A percentile compares a stretch with the other conserved stretches of the same genome.
Evolutionary conservation across 2,888 invertebrate species (phyloP).

Genomic region (Lithophane semibrunnea): DNA sequence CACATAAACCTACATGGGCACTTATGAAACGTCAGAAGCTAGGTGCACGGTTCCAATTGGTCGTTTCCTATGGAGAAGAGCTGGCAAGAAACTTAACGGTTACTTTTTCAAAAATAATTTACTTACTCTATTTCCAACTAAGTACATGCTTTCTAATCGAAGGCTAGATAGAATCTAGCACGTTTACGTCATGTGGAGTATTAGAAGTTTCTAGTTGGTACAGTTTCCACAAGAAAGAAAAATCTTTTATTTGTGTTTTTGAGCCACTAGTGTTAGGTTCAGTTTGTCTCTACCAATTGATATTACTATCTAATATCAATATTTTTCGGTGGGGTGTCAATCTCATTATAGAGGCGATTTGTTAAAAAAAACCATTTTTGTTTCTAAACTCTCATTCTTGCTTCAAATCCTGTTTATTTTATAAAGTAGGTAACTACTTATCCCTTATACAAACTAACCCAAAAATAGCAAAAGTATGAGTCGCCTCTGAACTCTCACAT

Average conservation of each 20-base stretch:
- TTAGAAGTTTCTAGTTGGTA: no score
- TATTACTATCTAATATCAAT: no score
- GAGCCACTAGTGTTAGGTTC: no score
- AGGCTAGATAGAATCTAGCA: background rate
- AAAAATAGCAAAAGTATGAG: no score
- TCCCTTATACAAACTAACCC: background rate
- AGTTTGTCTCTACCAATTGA: no score
- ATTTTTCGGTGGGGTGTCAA: no score
- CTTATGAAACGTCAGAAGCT: background rate
- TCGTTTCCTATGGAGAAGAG: background rate
- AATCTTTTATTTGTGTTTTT: background rate
- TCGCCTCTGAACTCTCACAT: slow-evolving; percentile 39
- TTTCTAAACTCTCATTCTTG: no score
- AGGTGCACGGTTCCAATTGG: background rate
- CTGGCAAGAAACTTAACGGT: background rate
- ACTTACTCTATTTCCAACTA: background rate
- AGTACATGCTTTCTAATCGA: background rate
- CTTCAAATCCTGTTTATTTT: no score
- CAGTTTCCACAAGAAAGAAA: background rate
- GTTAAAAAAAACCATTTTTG: no score
- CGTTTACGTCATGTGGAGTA: background rate
- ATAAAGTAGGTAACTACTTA: no score
- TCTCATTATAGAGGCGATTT: no score
- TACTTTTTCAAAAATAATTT: background rate
- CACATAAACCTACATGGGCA: background rate